Percentiles rank a stretch among this genome's conserved stretches.
These are phyloP conservation scores for Didymodactylos carnosus DNA, from an alignment of 2,888 invertebrate genomes.

Conservation along the genomic window DNA sequence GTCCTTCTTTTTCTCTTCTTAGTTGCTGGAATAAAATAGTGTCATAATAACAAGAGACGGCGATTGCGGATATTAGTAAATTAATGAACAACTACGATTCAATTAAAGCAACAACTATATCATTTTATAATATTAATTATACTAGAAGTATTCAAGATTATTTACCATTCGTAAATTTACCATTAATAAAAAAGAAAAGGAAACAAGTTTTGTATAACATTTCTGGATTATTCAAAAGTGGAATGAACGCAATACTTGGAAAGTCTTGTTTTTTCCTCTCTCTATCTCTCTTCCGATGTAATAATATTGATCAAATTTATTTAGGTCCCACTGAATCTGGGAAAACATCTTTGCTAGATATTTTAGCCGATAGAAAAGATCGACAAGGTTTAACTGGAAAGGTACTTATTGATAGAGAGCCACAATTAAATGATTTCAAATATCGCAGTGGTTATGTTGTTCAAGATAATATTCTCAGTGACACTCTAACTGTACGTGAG, in stretches of 20 bases:
- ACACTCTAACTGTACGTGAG: slow-evolving; percentile 28
- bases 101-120: no score
- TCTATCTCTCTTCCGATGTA: no score
- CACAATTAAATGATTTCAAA: slow-evolving; percentile 30
- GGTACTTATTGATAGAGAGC: slow-evolving; percentile 28
- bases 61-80: no score
- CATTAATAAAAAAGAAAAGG: neutral
- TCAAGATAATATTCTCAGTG: slow-evolving; percentile 34
- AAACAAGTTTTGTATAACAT: neutral
- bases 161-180: no score
- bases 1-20: no score
- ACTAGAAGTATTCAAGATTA: neutral
- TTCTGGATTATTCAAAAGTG: slow-evolving; percentile 29
- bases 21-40: no score
- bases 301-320: no score
- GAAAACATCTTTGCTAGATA: slow-evolving; percentile 31
- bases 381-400: slow-evolving; percentile 23
- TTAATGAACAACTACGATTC: no score
- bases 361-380: slow-evolving; percentile 30
- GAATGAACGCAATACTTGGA: slow-evolving; percentile 33
- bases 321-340: slow-evolving; percentile 35
- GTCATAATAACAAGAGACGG: no score
- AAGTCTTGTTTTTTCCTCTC: no score
- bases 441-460: slow-evolving; percentile 34
- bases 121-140: neutral